phyloP scores from a whole-genome alignment of 1,140 invertebrate species.

The Drosophila cardini region DNA sequence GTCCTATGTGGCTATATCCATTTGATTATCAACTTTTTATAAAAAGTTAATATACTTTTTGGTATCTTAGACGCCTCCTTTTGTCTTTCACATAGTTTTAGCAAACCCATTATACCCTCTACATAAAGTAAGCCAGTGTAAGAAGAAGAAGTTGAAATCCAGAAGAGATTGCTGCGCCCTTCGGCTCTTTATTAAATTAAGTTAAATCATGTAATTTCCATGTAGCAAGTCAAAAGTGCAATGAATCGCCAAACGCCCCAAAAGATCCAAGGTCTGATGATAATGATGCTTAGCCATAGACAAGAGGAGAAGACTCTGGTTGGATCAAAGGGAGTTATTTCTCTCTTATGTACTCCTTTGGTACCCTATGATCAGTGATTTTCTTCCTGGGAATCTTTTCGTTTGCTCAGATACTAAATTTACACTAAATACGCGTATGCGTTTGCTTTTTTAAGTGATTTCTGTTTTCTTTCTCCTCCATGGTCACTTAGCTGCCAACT shows the following conservation, averaged over 20 bases:
- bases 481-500: background rate
- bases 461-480: background rate
- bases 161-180: conserved; percentile 54
- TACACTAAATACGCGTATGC: conserved; percentile 26
- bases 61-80: too few species aligned
- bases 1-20: too few species aligned
- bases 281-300: conserved; percentile 38
- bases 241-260: conserved; percentile 46
- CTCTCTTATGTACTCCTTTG: conserved; percentile 19
- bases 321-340: background rate
- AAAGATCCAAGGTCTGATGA: conserved; percentile 37
- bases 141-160: conserved; percentile 14
- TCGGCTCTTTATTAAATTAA: conserved; percentile 83
- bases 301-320: background rate
- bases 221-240: conserved; percentile 80
- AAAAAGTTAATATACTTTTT: too few species aligned
- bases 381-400: conserved; percentile 62
- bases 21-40: too few species aligned
- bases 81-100: too few species aligned
- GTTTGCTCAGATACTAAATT: conserved; percentile 43
- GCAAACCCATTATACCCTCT: background rate
- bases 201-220: conserved; percentile 83
- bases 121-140: conserved; percentile 11
- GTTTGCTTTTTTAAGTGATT: conserved; percentile 4
- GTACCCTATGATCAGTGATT: conserved; percentile 52